Percentiles rank a stretch among this genome's conserved stretches.
These are phyloP conservation scores for Holacanthus passer DNA, from an alignment of 2,113 vertebrate species.

Conservation along the genomic window DNA sequence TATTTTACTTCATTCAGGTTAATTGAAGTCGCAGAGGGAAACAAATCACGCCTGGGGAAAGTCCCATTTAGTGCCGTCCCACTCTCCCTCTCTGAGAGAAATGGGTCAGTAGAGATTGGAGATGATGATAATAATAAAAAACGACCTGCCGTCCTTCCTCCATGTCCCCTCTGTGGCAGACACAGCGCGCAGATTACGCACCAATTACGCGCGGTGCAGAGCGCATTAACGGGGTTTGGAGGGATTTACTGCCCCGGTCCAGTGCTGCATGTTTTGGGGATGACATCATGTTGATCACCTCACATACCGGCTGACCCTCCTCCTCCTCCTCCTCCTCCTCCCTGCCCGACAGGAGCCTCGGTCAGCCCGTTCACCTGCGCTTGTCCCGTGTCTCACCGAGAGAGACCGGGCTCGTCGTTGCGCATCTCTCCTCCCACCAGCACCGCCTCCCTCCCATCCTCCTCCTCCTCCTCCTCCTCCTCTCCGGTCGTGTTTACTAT, in stretches of 20 bases:
- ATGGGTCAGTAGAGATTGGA: conserved; percentile 75
- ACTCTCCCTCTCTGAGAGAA: conserved; percentile 56
- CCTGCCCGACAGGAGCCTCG: conserved; percentile 22
- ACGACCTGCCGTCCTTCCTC: conserved; percentile 13
- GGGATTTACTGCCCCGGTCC: conserved; percentile 78
- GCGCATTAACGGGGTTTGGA: conserved; percentile 77
- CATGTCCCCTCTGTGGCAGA: conserved; percentile 59
- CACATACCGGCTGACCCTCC: conserved; percentile 67
- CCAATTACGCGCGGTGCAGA: conserved; percentile 67
- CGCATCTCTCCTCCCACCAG: conserved; percentile 62
- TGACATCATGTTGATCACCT: conserved; percentile 84
- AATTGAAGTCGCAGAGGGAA: conserved; percentile 68
- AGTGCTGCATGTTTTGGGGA: conserved; percentile 74
- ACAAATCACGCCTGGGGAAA: conserved; percentile 64
- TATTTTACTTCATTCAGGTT: conserved; percentile 60
- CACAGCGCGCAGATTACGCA: conserved; percentile 72
- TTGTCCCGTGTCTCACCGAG: conserved; percentile 51
- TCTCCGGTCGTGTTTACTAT: conserved; percentile 72
- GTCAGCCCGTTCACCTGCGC: conserved; percentile 67
- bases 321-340: not conserved
- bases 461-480: conserved; percentile 9
- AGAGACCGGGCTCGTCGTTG: conserved; percentile 56
- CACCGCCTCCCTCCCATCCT: conserved; percentile 16
- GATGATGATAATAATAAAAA: conserved; percentile 43
- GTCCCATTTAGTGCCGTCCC: conserved; percentile 62